phyloP scores from a whole-genome alignment of 2,113 vertebrate species.

The Girardinichthys multiradiatus region DNA sequence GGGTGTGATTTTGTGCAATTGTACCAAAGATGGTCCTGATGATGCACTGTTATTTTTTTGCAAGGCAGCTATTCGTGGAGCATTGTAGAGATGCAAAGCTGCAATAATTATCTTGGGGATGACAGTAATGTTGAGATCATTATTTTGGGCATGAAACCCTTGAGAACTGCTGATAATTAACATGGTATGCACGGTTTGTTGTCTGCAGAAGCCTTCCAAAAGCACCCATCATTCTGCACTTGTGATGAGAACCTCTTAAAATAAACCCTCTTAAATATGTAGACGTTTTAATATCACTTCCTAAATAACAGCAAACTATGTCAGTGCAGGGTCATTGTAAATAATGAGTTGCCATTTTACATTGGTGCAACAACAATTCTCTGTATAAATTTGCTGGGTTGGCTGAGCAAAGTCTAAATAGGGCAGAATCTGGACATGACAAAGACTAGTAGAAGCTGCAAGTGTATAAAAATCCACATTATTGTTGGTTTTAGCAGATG shows the following conservation, averaged over 20 bases:
- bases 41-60: neutral
- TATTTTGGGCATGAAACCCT: conserved; percentile 1
- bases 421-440: neutral
- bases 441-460: neutral
- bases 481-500: neutral
- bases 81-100: conserved; percentile 2
- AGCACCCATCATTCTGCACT: neutral
- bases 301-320: neutral
- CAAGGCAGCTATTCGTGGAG: neutral
- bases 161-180: conserved; percentile 3
- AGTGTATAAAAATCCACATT: neutral
- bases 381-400: neutral
- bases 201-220: neutral
- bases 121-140: neutral
- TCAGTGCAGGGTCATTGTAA: neutral
- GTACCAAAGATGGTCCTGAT: conserved; percentile 2
- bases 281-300: conserved; percentile 45
- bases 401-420: conserved; percentile 1
- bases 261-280: conserved; percentile 54
- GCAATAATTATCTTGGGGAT: neutral
- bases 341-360: neutral
- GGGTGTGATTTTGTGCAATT: neutral
- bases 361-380: neutral
- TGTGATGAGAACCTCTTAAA: conserved; percentile 16
- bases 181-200: neutral